phyloP scores from a whole-genome alignment of 2,113 vertebrate species.

The Regulus satrapa region DNA sequence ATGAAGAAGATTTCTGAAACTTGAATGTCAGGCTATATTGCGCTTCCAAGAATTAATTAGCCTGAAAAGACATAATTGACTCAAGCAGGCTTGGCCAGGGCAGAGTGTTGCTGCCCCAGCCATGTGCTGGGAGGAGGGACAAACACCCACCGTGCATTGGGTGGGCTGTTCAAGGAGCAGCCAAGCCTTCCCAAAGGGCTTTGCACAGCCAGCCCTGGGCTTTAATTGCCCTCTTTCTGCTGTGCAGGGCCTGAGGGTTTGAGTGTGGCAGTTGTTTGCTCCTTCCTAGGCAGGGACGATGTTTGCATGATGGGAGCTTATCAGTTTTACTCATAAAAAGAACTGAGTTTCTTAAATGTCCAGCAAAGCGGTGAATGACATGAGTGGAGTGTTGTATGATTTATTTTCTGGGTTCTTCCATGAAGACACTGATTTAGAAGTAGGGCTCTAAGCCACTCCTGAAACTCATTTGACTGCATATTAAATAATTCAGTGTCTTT shows the following conservation, averaged over 20 bases:
- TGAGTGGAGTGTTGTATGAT: not conserved
- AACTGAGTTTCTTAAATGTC: not conserved
- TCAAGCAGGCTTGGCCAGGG: not conserved
- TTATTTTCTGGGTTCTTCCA: not conserved
- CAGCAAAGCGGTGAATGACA: not conserved
- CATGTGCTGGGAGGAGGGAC: not conserved
- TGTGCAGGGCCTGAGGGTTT: not conserved
- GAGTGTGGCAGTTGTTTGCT: fast-evolving
- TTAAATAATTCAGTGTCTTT: not conserved
- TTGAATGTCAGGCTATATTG: not conserved
- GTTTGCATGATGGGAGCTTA: not conserved
- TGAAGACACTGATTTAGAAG: not conserved
- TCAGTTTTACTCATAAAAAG: not conserved
- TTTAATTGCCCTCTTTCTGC: not conserved
- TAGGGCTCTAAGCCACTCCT: not conserved
- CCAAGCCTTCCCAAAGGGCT: not conserved
- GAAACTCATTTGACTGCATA: not conserved
- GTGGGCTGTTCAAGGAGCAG: not conserved
- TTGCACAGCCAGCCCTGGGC: not conserved
- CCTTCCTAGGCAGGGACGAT: not conserved
- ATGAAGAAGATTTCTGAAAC: not conserved
- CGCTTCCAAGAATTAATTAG: not conserved
- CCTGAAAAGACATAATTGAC: not conserved
- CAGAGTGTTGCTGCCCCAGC: not conserved
- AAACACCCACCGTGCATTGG: not conserved